Evolutionary conservation across 2,888 invertebrate genomes (phyloP).

Genomic region (Dinocampus coccinellae): DNA sequence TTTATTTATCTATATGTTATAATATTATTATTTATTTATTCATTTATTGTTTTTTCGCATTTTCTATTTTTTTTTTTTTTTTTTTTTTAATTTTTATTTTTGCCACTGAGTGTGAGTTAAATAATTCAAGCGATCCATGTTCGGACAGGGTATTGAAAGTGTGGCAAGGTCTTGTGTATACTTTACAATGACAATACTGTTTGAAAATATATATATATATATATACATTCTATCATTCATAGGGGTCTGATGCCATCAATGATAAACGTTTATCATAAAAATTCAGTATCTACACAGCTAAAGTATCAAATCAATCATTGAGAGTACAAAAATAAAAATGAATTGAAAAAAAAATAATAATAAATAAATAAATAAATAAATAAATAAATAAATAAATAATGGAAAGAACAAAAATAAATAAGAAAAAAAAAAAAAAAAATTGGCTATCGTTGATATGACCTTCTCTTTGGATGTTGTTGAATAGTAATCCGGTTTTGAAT

Average conservation of each 20-base stretch:
- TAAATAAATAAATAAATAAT: not conserved
- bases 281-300: not conserved
- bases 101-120: constrained; percentile 47
- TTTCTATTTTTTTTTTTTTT: not conserved
- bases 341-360: too few relatives aligned
- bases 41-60: not conserved
- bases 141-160: constrained; percentile 46
- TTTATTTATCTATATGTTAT: too few relatives aligned
- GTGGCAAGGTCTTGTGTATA: constrained; percentile 50
- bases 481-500: not conserved
- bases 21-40: too few relatives aligned
- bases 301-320: not conserved
- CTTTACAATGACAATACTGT: not conserved
- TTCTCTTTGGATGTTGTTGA: not conserved
- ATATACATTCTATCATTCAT: not conserved
- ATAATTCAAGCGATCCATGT: constrained; percentile 53
- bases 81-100: not conserved
- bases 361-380: not conserved
- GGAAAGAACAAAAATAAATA: too few relatives aligned
- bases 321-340: too few relatives aligned
- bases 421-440: not conserved
- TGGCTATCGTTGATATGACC: not conserved
- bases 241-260: not conserved
- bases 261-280: not conserved
- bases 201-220: not conserved